These are phyloP conservation scores for Eueides isabella DNA, from an alignment of 1,140 invertebrate genomes.

Conservation along the genomic window DNA sequence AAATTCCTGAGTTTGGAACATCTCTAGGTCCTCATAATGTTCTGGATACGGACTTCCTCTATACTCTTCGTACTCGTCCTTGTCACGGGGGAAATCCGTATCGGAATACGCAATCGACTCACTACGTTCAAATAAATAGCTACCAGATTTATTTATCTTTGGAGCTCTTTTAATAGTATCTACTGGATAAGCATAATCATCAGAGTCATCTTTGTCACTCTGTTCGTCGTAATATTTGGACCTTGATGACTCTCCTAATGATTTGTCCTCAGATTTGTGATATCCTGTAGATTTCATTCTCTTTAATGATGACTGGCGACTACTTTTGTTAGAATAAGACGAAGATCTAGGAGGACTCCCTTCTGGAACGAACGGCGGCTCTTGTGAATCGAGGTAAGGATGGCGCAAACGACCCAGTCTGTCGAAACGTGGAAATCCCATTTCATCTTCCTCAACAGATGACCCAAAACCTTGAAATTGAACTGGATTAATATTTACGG, in stretches of 20 bases:
- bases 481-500: constrained; percentile 74
- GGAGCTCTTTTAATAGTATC: constrained; percentile 81
- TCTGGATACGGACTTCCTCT: constrained; percentile 76
- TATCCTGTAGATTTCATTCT: constrained; percentile 60
- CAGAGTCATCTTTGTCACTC: constrained; percentile 76
- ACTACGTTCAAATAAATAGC: constrained; percentile 72
- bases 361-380: constrained; percentile 70
- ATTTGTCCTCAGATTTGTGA: constrained; percentile 64
- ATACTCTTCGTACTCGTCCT: constrained; percentile 75
- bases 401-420: constrained; percentile 81
- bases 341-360: constrained; percentile 70
- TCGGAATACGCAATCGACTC: constrained; percentile 76
- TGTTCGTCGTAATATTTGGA: constrained; percentile 65
- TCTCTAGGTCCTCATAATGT: constrained; percentile 72
- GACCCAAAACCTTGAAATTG: constrained; percentile 84
- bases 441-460: constrained; percentile 84
- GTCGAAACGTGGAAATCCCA: constrained; percentile 84
- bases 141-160: constrained; percentile 70
- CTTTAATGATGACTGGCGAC: constrained; percentile 73
- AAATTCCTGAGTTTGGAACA: constrained; percentile 80
- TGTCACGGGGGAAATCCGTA: constrained; percentile 72
- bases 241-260: constrained; percentile 58
- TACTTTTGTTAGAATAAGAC: constrained; percentile 71
- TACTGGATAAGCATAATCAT: constrained; percentile 78
- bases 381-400: constrained; percentile 78